Percentiles rank a stretch among this genome's conserved stretches.
Conservation (phyloP, 37 sponge, comb jelly and placozoan species). For the Petrosia ficiformis region DNA sequence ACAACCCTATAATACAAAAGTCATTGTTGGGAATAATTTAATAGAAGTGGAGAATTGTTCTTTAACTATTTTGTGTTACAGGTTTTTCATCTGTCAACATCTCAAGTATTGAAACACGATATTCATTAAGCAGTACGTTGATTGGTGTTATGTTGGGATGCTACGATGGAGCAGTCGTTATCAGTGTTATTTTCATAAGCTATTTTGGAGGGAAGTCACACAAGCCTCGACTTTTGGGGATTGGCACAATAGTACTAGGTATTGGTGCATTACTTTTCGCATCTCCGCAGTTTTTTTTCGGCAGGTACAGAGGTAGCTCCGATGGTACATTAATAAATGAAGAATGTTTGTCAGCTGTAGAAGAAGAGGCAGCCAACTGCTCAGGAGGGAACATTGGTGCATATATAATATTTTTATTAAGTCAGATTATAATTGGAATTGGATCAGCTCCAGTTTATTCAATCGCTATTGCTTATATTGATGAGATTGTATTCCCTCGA, state of each 20-base stretch:
- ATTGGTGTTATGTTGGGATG: constrained; percentile 41
- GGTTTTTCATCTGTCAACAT: neutral
- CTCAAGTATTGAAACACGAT: constrained; percentile 69
- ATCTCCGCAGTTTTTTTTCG: constrained; percentile 70
- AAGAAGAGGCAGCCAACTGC: constrained; percentile 7
- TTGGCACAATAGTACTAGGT: constrained; percentile 37
- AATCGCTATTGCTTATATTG: constrained; percentile 65
- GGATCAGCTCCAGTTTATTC: constrained; percentile 78
- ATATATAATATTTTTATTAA: constrained; percentile 68
- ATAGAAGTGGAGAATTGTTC: no score
- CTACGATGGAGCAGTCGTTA: constrained; percentile 65
- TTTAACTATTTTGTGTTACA: no score
- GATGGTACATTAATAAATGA: neutral
- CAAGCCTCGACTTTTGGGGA: constrained; percentile 80
- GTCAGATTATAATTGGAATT: constrained; percentile 63
- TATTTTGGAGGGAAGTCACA: constrained; percentile 73
- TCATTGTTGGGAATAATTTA: no score
- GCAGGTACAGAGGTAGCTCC: constrained; percentile 24
- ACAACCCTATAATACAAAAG: no score
- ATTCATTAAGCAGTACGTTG: constrained; percentile 61
- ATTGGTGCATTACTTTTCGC: constrained; percentile 68
- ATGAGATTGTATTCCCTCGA: constrained; percentile 73
- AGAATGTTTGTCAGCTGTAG: constrained; percentile 33
- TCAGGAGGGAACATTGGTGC: neutral
- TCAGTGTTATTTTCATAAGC: constrained; percentile 69